Evolutionary conservation across 2,113 vertebrate genomes (phyloP).

Genomic region (Cephalopterus ornatus): DNA sequence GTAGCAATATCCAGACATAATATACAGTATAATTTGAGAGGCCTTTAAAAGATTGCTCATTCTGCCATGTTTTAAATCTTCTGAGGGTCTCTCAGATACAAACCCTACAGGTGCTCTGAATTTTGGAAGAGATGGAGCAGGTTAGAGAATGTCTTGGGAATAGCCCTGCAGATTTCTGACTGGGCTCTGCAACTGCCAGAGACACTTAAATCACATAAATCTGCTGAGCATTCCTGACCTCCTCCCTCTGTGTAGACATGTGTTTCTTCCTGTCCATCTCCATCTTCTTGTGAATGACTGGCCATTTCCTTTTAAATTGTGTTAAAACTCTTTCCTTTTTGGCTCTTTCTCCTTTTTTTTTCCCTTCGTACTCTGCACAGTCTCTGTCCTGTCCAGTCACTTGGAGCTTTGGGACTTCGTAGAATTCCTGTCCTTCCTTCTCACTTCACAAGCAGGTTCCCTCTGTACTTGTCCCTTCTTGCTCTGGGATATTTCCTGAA

Average conservation of each 20-base stretch:
- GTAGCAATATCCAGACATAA: background rate
- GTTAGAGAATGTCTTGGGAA: background rate
- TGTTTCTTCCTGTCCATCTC: constrained; percentile 29
- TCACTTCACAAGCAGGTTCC: background rate
- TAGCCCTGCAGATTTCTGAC: background rate
- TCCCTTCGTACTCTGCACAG: background rate
- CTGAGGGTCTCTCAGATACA: background rate
- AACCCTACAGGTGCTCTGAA: background rate
- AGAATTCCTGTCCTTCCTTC: background rate
- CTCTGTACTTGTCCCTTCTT: background rate
- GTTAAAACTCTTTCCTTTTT: background rate
- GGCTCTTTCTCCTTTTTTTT: background rate
- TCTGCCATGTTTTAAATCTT: background rate
- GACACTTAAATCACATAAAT: background rate
- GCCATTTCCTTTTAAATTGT: constrained; percentile 4
- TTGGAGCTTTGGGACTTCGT: background rate
- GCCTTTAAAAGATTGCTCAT: background rate
- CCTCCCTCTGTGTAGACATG: background rate
- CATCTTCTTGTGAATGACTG: background rate
- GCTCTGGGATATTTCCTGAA: background rate
- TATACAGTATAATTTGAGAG: background rate
- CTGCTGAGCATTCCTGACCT: background rate
- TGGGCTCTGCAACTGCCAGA: background rate
- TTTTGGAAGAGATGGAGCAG: background rate
- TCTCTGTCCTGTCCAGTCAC: background rate